These are phyloP conservation scores for Nesoenas mayeri DNA, from an alignment of 2,113 vertebrate species.

Conservation along the genomic window DNA sequence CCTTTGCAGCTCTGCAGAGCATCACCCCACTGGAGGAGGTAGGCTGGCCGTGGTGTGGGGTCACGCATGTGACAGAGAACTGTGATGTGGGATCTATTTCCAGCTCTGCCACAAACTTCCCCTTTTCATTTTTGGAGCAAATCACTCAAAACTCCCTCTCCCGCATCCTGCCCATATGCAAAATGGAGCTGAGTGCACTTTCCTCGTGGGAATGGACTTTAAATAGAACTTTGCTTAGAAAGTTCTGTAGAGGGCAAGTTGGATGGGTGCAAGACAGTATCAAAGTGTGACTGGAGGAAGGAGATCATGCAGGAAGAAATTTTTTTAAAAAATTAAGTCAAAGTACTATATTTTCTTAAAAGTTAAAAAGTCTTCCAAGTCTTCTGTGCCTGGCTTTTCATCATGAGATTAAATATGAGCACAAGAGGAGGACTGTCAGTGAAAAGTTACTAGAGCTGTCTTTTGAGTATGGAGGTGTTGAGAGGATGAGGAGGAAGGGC, in stretches of 20 bases:
- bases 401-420: neutral
- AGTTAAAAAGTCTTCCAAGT: neutral
- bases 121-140: neutral
- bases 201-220: neutral
- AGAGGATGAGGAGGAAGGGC: neutral
- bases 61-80: neutral
- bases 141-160: neutral
- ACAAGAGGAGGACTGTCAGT: neutral
- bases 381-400: neutral
- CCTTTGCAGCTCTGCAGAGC: neutral
- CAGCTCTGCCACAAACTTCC: constrained; percentile 10
- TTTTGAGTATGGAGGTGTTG: neutral
- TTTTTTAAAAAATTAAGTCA: neutral
- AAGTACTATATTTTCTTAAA: neutral
- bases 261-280: neutral
- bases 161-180: neutral
- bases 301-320: neutral
- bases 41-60: neutral
- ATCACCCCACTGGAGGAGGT: neutral
- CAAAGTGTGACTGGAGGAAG: neutral
- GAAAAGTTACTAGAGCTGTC: neutral
- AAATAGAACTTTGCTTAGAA: neutral
- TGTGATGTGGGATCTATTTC: neutral
- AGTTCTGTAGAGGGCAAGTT: neutral
- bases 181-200: neutral